phyloP scores from a whole-genome alignment of 1,140 invertebrate species.

The Coboldia fuscipes region DNA sequence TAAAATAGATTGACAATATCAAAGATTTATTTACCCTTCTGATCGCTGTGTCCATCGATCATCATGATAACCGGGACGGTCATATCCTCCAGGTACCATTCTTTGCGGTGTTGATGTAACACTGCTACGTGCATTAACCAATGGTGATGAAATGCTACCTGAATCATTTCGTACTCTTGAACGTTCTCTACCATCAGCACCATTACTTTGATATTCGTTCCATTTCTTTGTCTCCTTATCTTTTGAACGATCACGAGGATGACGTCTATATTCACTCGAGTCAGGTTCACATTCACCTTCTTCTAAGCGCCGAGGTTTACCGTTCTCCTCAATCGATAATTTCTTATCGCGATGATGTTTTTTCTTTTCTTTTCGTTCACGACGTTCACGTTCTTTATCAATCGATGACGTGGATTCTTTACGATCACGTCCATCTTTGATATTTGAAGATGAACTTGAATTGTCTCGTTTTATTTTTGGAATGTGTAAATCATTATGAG shows the following conservation, averaged over 20 bases:
- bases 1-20: neutral
- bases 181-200: no score
- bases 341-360: constrained; percentile 13
- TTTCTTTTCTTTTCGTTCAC: constrained; percentile 21
- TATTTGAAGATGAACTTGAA: constrained; percentile 21
- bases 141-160: no score
- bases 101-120: no score
- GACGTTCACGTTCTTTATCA: constrained; percentile 16
- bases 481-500: constrained; percentile 24
- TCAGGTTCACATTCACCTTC: constrained; percentile 27
- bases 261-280: constrained; percentile 21
- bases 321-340: constrained; percentile 7
- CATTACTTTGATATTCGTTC: no score
- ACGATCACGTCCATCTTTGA: constrained; percentile 10
- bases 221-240: no score
- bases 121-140: no score
- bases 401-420: constrained; percentile 21
- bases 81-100: constrained; percentile 16
- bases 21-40: neutral
- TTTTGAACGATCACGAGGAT: constrained; percentile 22
- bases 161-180: no score
- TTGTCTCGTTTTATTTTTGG: constrained; percentile 19
- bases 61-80: constrained; percentile 8
- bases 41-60: neutral
- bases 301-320: constrained; percentile 15